Percentiles rank a stretch among this genome's conserved stretches.
Conservation (phyloP, 2,888 invertebrate species). For the Eupithecia inturbata region DNA sequence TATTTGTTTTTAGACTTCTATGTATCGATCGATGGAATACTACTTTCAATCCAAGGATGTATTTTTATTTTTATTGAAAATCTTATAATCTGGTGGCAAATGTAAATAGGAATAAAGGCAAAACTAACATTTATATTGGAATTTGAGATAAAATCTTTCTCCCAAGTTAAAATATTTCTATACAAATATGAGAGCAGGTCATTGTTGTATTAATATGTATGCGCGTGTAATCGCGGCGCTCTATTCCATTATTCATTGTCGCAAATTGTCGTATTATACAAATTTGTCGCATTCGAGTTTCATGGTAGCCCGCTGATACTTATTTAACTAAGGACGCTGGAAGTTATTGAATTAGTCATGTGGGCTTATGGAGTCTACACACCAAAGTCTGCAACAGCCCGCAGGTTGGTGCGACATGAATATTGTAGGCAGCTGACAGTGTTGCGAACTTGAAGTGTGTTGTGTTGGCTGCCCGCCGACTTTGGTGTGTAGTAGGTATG, state of each 20-base stretch:
- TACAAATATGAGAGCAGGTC: constrained; percentile 52
- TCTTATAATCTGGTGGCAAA: too few relatives aligned
- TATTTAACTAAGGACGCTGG: not conserved
- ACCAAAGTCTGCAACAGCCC: not conserved
- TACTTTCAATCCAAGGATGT: too few relatives aligned
- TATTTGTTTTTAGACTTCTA: too few relatives aligned
- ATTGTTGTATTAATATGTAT: constrained; percentile 52
- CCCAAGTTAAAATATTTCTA: not conserved
- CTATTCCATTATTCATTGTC: constrained; percentile 76
- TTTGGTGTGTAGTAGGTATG: not conserved
- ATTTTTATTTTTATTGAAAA: too few relatives aligned
- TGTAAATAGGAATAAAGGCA: too few relatives aligned
- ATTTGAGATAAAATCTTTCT: too few relatives aligned
- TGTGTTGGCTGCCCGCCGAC: too few relatives aligned
- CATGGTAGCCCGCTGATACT: not conserved
- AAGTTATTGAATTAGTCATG: not conserved
- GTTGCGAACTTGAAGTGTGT: not conserved
- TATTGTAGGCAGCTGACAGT: not conserved
- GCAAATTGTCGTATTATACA: constrained; percentile 80
- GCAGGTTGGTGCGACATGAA: not conserved
- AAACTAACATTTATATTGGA: too few relatives aligned
- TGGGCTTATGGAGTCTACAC: not conserved
- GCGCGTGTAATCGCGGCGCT: constrained; percentile 17
- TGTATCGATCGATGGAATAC: too few relatives aligned
- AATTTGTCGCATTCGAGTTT: constrained; percentile 63